Percentiles rank a stretch among this genome's conserved stretches.
Evolutionary conservation across 2,113 vertebrate genomes (phyloP).

Genomic region (Nesogale talazaci): DNA sequence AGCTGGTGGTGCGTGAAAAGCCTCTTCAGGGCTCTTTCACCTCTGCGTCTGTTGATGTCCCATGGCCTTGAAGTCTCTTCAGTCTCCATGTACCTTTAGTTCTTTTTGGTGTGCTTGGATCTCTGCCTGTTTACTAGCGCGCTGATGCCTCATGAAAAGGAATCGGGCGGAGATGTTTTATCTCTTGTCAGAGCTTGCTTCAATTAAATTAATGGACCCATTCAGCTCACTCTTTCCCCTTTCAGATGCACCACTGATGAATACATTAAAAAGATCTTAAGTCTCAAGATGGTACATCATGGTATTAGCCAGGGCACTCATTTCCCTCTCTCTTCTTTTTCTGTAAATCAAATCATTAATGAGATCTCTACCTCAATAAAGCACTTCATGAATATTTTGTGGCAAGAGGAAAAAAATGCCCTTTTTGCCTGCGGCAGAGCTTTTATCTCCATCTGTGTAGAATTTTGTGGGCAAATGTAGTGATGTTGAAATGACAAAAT

Average conservation of each 20-base stretch:
- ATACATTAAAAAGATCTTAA: constrained; percentile 99
- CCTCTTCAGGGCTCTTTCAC: constrained; percentile 91
- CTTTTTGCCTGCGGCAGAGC: constrained; percentile 82
- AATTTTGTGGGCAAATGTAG: constrained; percentile 82
- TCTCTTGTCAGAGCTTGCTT: constrained; percentile 97
- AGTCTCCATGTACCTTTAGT: constrained; percentile 84
- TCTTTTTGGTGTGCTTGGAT: constrained; percentile 91
- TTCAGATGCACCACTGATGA: constrained; percentile 93
- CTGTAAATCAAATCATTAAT: constrained; percentile 94
- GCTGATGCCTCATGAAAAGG: constrained; percentile 93
- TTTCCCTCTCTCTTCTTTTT: constrained; percentile 88
- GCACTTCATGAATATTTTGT: constrained; percentile 89
- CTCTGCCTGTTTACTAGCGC: constrained; percentile 95
- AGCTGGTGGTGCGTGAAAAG: constrained; percentile 72
- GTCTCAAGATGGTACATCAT: constrained; percentile 97
- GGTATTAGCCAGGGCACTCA: constrained; percentile 93
- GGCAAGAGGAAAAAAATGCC: constrained; percentile 77
- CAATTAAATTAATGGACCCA: constrained; percentile 99
- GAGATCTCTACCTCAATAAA: constrained; percentile 89
- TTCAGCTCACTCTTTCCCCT: constrained; percentile 95
- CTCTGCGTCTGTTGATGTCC: constrained; percentile 89
- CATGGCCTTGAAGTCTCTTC: constrained; percentile 93
- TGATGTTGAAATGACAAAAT: constrained; percentile 87
- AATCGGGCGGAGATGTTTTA: constrained; percentile 95
- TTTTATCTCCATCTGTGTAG: constrained; percentile 85